Conservation (phyloP, 1,140 invertebrate genomes). For the Agrypnia vestita region DNA sequence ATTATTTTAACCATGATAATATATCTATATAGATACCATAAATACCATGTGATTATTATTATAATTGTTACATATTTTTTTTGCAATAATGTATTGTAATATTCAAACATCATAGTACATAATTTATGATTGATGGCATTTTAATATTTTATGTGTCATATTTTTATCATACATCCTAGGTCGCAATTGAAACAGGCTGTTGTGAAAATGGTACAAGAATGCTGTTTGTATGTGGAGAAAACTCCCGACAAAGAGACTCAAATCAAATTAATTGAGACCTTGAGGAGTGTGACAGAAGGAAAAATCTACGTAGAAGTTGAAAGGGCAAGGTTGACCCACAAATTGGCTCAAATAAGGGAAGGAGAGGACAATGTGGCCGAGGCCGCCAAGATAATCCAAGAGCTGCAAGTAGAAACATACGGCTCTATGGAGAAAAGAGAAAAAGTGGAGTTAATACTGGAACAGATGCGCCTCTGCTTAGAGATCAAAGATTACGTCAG, state of each 20-base stretch:
- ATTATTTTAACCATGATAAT: no score
- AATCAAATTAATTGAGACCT: conserved; percentile 96
- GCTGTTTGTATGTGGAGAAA: conserved; percentile 95
- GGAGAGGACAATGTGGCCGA: conserved; percentile 92
- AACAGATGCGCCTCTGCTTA: conserved; percentile 98
- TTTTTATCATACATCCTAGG: conserved; percentile 66
- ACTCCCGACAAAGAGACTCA: conserved; percentile 92
- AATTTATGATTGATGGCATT: no score
- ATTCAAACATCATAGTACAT: no score
- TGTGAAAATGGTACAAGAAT: conserved; percentile 99
- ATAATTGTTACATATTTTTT: no score
- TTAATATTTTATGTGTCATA: no score
- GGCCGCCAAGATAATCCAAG: conserved; percentile 95
- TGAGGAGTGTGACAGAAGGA: conserved; percentile 96
- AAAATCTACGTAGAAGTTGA: conserved; percentile 99
- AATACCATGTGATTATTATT: no score
- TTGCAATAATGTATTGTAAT: no score
- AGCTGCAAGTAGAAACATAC: conserved; percentile 99
- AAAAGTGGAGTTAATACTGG: conserved; percentile 97
- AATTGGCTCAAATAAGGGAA: conserved; percentile 95
- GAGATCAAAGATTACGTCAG: conserved; percentile 97
- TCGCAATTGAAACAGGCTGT: conserved; percentile 98
- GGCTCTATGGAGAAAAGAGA: conserved; percentile 99
- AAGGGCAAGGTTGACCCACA: conserved; percentile 95
- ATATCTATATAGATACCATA: no score